Base-by-base conservation (phyloP, 2,888 invertebrate genomes). In the Diachrysia chrysitis region DNA sequence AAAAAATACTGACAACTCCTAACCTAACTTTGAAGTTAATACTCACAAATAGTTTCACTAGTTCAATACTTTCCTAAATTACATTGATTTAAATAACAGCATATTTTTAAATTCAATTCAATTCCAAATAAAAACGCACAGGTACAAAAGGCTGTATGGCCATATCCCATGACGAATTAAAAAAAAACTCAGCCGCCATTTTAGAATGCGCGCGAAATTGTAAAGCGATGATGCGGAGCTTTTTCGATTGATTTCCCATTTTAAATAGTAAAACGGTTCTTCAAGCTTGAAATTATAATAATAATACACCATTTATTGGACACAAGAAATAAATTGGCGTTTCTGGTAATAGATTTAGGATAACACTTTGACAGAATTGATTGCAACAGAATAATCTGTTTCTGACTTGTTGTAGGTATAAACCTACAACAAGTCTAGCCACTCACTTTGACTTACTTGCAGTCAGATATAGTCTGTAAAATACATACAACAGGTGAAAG, bases 191-290 rank as follows among this genome's bases (percentile, higher is more conserved):
- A 9, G 19, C 69, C 63, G 64, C 65, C 73, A 84, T 83, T 85
- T 85, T 74, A 68, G 71, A 84, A 86, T 85, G 80, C 80, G 85
- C 89, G 91, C 92, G 86, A 92, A 92, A 92, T 90, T 88, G 84
- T 77, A 69, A 35, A 76, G 55, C 82, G 83, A 87, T 90, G 89
- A 90, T 81, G 75, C 64, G 81, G 86, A 72, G 63, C 60, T 83
- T 87, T 85, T 83, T 69, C 59, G 77, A 84, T 84, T 73, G 75
- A 68, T 67, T 83, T 69, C 64, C 66, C 62, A 71, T 76, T 80
- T 64, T 74, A 65, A n/a, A 78, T 70, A 62, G 73, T 66, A 69
- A 81, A 81, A 81, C 71, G 72, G 77, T 70, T 73, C 51, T 69
- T 70, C n/a, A 75, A 75, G 79, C 75, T 78, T 78, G 68, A 75